phyloP scores from a whole-genome alignment of 1,140 invertebrate genomes.

The Philaenus spumarius region DNA sequence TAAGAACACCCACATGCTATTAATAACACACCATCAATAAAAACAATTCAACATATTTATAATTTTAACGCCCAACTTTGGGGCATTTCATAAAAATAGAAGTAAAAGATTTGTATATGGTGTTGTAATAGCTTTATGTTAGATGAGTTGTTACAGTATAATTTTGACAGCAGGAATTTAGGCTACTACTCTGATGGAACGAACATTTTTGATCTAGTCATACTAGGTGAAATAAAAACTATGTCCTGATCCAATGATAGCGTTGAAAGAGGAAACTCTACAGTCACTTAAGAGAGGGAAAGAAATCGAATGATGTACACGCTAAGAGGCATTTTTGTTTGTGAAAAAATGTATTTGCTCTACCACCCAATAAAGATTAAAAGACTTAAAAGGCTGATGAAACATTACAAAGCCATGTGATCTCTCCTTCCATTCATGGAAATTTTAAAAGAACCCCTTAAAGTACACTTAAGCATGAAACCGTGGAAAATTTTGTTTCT shows the following conservation, averaged over 20 bases:
- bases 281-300: not conserved
- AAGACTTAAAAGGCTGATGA: slow-evolving; percentile 12
- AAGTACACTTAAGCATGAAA: not conserved
- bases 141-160: slow-evolving; percentile 1
- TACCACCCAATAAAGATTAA: slow-evolving; percentile 6
- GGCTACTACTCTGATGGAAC: slow-evolving; percentile 3
- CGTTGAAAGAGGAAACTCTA: slow-evolving; percentile 1
- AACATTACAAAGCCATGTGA: slow-evolving; percentile 4
- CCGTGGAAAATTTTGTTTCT: not conserved
- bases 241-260: not conserved
- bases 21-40: too few species aligned
- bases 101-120: too few species aligned
- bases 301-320: slow-evolving; percentile 8
- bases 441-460: slow-evolving; percentile 11
- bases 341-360: slow-evolving; percentile 12
- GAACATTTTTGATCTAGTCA: not conserved
- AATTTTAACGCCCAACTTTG: too few species aligned
- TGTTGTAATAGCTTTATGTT: not conserved
- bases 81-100: too few species aligned
- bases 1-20: too few species aligned
- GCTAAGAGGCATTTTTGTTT: not conserved
- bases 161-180: slow-evolving; percentile 8
- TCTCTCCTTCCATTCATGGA: not conserved
- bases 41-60: too few species aligned
- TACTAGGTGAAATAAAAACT: not conserved